Conservation (phyloP, 2,797 vertebrate species). For the Atherinosoma microstoma region DNA sequence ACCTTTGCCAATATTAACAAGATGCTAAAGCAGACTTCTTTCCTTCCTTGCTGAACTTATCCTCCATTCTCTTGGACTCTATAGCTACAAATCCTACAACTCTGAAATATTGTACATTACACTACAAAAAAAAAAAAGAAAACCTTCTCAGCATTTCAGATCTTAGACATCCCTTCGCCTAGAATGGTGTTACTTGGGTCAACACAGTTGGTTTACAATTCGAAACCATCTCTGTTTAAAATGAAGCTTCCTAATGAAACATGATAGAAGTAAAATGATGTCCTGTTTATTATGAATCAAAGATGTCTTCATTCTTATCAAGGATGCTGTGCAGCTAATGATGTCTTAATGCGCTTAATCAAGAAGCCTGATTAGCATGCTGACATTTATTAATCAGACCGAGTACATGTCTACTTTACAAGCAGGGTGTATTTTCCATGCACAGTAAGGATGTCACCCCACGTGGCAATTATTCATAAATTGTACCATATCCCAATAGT, state of each 20-base stretch:
- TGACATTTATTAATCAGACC: slow-evolving; percentile 14
- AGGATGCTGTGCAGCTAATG: neutral
- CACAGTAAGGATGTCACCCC: neutral
- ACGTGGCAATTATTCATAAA: slow-evolving; percentile 2
- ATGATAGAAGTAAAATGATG: neutral
- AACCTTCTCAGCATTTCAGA: too few relatives aligned
- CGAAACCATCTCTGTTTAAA: neutral
- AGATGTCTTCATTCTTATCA: slow-evolving; percentile 10
- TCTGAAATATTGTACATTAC: neutral
- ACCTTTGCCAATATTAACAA: too few relatives aligned
- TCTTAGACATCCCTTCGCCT: too few relatives aligned
- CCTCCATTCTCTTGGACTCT: neutral
- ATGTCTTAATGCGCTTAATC: slow-evolving; percentile 14
- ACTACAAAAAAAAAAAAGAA: too few relatives aligned
- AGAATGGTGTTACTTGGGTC: too few relatives aligned
- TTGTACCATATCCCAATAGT: neutral
- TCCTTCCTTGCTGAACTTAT: too few relatives aligned
- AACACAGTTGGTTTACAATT: too few relatives aligned
- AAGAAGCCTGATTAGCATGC: slow-evolving; percentile 19
- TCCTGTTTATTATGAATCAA: neutral
- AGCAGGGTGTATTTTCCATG: neutral
- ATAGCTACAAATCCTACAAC: neutral
- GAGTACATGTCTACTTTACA: slow-evolving; percentile 4
- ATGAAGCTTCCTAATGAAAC: neutral
- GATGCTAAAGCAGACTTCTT: neutral